Evolutionary conservation across 2,797 vertebrate species (phyloP), one percentile per base, ranked within the genome.

Genomic region (Chromobotia macracanthus): DNA sequence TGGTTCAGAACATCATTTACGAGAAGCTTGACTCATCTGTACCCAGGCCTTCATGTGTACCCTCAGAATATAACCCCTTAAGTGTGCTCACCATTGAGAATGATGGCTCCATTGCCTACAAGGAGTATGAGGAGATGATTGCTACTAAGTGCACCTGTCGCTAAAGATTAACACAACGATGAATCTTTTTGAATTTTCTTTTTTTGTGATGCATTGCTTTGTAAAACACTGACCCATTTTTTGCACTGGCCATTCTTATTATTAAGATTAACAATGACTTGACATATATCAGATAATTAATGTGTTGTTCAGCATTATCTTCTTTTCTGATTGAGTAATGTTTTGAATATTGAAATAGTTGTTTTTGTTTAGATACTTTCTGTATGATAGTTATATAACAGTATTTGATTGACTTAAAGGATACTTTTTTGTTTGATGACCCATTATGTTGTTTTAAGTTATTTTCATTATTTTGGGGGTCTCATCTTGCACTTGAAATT

Each of bases 41-140:
- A 23, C 97, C 97, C 0, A 83, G 90, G 70, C 96, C 97, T 1
- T 96, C 97, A 0, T 99, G 98, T 0, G 92, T 99, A 0, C 97
- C 97, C 0, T 96, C 95, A 0, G 93, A 94, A 11, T 99, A 99
- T 86, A 95, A 91, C 82, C 96, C 97, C 0, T 84, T 99, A 77
- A 98, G 97, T 5, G 95, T 99, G 68, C 90, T 99, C 78, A 95
- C 95, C 79, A 89, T 97, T 6, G 96, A 98, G 87, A 93, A 95
- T 0, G 97, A 97, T 0, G 94, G 95, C 76, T 98, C 97, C 55
- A 96, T 97, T 0, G 94, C 92, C 77, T 97, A 97, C 86, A 98
- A 97, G 82, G 96, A 98, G 84, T 98, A 97, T 6, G 94, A 96
- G 80, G 95, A 99, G 38, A 99, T 99, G 98, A 94, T 98, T 4